Evolutionary conservation across 2,113 vertebrate genomes (phyloP).

Genomic region (Brachionichthys hirsutus): DNA sequence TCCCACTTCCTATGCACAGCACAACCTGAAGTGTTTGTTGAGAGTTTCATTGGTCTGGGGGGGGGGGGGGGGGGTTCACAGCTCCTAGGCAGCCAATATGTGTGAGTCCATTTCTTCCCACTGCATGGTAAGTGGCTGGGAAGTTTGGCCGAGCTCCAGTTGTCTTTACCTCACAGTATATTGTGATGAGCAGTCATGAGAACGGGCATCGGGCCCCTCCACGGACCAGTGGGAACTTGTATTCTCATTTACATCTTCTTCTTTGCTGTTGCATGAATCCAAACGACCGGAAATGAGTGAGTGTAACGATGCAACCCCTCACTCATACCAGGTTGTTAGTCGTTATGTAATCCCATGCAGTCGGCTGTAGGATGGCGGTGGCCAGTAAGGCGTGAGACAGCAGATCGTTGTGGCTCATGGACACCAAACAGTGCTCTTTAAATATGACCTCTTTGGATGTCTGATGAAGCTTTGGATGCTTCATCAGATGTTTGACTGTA

Average conservation of each 20-base stretch:
- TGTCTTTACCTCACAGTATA: slow-evolving; percentile 72
- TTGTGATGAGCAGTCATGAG: slow-evolving; percentile 72
- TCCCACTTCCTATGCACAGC: slow-evolving; percentile 64
- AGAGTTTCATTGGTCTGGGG: slow-evolving; percentile 45
- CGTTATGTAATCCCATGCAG: slow-evolving; percentile 13
- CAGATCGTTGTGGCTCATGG: neutral
- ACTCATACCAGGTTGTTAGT: slow-evolving; percentile 11
- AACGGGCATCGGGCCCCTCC: slow-evolving; percentile 45
- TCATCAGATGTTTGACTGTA: too few species aligned
- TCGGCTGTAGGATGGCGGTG: neutral
- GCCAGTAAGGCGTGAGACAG: neutral
- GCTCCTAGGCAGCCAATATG: slow-evolving; percentile 64
- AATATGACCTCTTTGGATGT: neutral
- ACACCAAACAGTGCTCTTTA: neutral
- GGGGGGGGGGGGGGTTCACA: slow-evolving; percentile 31
- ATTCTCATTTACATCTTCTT: slow-evolving; percentile 53
- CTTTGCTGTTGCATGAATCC: slow-evolving; percentile 16
- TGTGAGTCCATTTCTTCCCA: slow-evolving; percentile 70
- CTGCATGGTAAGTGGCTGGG: slow-evolving; percentile 71
- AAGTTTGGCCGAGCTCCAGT: slow-evolving; percentile 68
- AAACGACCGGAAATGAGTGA: slow-evolving; percentile 10
- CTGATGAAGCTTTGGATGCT: too few species aligned
- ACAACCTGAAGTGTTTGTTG: slow-evolving; percentile 71
- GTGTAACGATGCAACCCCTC: neutral
- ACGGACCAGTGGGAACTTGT: slow-evolving; percentile 56